A percentile compares a stretch with the other conserved stretches of the same genome.
phyloP scores from a whole-genome alignment of 1,140 invertebrate genomes.

The Pseudomyrmex flavicornis region DNA sequence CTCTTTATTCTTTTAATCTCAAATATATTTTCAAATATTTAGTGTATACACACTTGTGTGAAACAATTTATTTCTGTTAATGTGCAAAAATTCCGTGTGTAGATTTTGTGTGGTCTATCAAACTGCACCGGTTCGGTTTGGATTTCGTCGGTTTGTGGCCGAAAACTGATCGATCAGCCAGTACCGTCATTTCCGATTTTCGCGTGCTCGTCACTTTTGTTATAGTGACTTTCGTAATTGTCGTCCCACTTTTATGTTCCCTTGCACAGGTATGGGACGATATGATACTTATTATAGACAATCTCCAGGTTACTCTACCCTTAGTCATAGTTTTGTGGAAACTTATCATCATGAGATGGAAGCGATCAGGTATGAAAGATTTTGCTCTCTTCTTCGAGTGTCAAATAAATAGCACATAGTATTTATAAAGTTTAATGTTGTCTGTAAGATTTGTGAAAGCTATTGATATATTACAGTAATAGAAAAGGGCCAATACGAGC shows the following conservation, averaged over 20 bases:
- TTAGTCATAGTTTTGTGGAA: neutral
- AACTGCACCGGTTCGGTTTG: conserved; percentile 27
- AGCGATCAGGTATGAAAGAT: conserved; percentile 5
- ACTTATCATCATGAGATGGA: conserved; percentile 8
- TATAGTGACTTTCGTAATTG: neutral
- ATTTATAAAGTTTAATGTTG: conserved; percentile 9
- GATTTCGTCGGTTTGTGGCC: conserved; percentile 42
- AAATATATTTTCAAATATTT: neutral
- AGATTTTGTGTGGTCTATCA: conserved; percentile 59
- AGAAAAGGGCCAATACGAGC: too few relatives aligned
- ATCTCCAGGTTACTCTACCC: conserved; percentile 32
- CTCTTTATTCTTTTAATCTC: neutral
- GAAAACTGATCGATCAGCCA: neutral
- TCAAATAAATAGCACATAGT: neutral
- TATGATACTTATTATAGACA: conserved; percentile 11
- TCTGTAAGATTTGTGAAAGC: too few relatives aligned
- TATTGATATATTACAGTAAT: too few relatives aligned
- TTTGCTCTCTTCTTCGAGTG: neutral
- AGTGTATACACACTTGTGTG: neutral
- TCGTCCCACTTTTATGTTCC: neutral
- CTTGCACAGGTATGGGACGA: conserved; percentile 7
- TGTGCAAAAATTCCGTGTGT: neutral
- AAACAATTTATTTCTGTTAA: neutral
- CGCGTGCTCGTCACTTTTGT: neutral
- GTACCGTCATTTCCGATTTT: neutral